A percentile compares a stretch with the other conserved stretches of the same genome.
Conservation (phyloP, 2,113 vertebrate genomes). For the Phocoena phocoena region DNA sequence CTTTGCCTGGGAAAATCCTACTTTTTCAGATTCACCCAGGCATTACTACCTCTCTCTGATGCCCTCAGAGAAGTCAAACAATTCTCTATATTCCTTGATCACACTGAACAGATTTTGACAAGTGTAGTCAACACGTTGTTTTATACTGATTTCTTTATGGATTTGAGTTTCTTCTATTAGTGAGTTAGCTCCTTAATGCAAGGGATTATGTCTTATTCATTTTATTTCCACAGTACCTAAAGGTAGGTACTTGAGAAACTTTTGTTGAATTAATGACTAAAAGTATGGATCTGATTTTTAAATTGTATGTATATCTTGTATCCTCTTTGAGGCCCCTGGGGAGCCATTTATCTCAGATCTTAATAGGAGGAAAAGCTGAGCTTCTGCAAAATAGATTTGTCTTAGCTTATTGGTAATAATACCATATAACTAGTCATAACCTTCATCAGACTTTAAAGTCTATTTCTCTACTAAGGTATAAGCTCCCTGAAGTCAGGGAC, state of each 20-base stretch:
- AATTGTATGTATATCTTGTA: neutral
- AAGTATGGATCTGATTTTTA: neutral
- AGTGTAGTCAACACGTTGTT: neutral
- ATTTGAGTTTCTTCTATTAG: neutral
- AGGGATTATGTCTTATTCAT: constrained; percentile 17
- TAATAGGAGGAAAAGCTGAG: neutral
- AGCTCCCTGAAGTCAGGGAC: neutral
- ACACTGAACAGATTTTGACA: neutral
- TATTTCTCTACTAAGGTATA: neutral
- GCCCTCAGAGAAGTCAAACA: neutral
- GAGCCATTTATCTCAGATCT: constrained; percentile 30
- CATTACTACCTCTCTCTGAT: neutral
- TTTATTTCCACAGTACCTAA: constrained; percentile 32
- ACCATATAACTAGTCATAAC: neutral
- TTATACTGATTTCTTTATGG: neutral
- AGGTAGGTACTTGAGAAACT: neutral
- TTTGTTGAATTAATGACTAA: constrained; percentile 17
- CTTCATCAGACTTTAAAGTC: neutral
- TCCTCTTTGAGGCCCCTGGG: neutral
- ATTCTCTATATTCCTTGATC: constrained; percentile 20
- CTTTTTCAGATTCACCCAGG: neutral
- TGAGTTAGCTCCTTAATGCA: neutral
- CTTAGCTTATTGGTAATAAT: neutral
- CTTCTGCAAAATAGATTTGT: constrained; percentile 14
- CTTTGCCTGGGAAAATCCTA: neutral